phyloP scores from a whole-genome alignment of 2,888 invertebrate species.

The Nebria brevicollis region DNA sequence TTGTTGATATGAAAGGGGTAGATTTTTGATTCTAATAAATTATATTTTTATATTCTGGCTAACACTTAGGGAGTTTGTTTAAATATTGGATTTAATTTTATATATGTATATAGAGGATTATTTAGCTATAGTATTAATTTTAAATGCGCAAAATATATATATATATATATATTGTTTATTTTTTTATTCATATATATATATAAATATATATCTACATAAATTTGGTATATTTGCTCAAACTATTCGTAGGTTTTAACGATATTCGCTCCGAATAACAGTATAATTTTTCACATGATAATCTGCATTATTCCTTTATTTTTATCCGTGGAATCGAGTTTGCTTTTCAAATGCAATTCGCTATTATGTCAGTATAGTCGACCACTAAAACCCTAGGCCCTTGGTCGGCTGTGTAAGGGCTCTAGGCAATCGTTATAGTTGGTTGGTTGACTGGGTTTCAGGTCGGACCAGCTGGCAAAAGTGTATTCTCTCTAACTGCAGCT shows the following conservation, averaged over 20 bases:
- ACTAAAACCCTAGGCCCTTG: conserved; percentile 3
- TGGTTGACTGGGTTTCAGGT: conserved; percentile 48
- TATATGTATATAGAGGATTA: no score
- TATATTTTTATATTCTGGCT: background rate
- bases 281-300: conserved; percentile 46
- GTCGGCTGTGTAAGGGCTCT: background rate
- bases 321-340: conserved; percentile 50
- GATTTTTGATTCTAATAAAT: background rate
- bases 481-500: conserved; percentile 64
- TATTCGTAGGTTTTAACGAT: no score
- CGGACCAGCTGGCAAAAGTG: conserved; percentile 64
- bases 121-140: no score
- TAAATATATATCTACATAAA: no score
- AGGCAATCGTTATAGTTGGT: background rate
- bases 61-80: background rate
- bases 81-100: background rate
- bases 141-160: no score
- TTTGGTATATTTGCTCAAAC: no score
- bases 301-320: conserved; percentile 43
- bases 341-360: conserved; percentile 60
- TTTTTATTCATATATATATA: no score
- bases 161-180: no score
- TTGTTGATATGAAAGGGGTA: background rate
- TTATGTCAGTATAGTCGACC: conserved; percentile 54
- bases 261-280: conserved; percentile 24